phyloP scores from a whole-genome alignment of 2,888 invertebrate species.

The Dione vanillae region DNA sequence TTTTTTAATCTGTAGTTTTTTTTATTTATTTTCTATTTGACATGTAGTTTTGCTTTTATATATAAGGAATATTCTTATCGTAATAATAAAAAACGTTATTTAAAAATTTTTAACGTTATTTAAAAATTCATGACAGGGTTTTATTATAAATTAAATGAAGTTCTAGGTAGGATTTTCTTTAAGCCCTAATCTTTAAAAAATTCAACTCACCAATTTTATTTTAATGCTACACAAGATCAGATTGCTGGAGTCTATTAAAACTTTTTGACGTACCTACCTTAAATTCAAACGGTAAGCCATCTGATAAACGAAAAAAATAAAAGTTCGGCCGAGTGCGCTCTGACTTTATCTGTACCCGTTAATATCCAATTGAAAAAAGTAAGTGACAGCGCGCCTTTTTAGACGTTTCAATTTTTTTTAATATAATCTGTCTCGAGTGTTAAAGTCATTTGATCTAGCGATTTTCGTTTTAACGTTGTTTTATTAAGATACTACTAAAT shows the following conservation, averaged over 20 bases:
- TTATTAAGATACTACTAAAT: background rate
- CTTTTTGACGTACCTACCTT: conserved; percentile 81
- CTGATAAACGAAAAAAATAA: conserved; percentile 73
- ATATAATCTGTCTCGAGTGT: conserved; percentile 24
- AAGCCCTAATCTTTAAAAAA: conserved; percentile 31
- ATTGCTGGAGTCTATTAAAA: conserved; percentile 81
- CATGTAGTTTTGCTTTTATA: background rate
- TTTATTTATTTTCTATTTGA: background rate
- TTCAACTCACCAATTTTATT: conserved; percentile 59
- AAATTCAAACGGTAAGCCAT: conserved; percentile 82
- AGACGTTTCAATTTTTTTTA: conserved; percentile 43
- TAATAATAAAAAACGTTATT: background rate
- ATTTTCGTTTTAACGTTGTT: background rate
- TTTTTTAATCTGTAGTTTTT: conserved; percentile 23
- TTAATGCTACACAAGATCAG: conserved; percentile 71
- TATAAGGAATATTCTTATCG: background rate
- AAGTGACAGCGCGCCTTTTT: conserved; percentile 65
- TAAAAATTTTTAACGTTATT: background rate
- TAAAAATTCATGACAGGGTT: background rate
- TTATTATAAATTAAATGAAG: conserved; percentile 3
- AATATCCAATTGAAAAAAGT: conserved; percentile 82
- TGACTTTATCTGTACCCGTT: conserved; percentile 80
- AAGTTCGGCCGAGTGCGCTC: conserved; percentile 59
- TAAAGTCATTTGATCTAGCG: background rate
- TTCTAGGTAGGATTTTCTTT: conserved; percentile 16